A percentile compares a stretch with the other conserved stretches of the same genome.
Conservation (phyloP, 2,797 vertebrate species). For the Leptatherina wallacei region DNA sequence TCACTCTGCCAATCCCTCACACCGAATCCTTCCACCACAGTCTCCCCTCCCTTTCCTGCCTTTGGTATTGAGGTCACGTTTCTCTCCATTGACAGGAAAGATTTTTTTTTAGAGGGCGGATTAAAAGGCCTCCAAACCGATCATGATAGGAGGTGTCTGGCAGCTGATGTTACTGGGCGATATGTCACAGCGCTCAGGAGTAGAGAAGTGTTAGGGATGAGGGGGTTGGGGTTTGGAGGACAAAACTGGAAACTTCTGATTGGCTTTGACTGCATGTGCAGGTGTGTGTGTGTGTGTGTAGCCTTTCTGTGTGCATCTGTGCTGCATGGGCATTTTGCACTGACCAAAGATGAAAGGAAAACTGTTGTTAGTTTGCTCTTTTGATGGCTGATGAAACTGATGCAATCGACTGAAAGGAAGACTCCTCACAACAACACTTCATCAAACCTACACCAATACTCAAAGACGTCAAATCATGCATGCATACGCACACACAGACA, state of each 20-base stretch:
- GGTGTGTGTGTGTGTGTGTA: slow-evolving; percentile 27
- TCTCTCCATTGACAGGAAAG: slow-evolving; percentile 70
- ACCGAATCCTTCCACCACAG: slow-evolving; percentile 13
- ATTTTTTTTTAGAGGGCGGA: slow-evolving; percentile 72
- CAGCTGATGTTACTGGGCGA: slow-evolving; percentile 67
- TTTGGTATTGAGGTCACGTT: slow-evolving; percentile 78
- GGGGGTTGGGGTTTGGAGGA: slow-evolving; percentile 13
- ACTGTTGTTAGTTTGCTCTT: slow-evolving; percentile 53
- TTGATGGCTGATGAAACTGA: slow-evolving; percentile 68
- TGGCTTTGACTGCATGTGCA: slow-evolving; percentile 47
- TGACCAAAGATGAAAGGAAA: slow-evolving; percentile 74
- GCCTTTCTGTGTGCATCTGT: slow-evolving; percentile 15
- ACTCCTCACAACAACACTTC: slow-evolving; percentile 39
- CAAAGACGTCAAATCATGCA: slow-evolving; percentile 6
- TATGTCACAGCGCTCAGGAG: slow-evolving; percentile 61
- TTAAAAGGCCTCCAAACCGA: slow-evolving; percentile 75
- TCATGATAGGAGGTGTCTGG: slow-evolving; percentile 76
- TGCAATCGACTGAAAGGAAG: slow-evolving; percentile 73
- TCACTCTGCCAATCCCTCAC: slow-evolving; percentile 51
- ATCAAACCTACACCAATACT: slow-evolving; percentile 22
- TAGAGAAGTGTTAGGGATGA: slow-evolving; percentile 26
- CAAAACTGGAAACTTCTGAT: slow-evolving; percentile 58
- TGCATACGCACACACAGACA: slow-evolving; percentile 6
- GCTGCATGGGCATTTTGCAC: slow-evolving; percentile 55
- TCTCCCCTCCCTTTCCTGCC: slow-evolving; percentile 8